A percentile compares a stretch with the other conserved stretches of the same genome.
Evolutionary conservation across 2,797 vertebrate species (phyloP).

Genomic region (Neomorphus geoffroyi): DNA sequence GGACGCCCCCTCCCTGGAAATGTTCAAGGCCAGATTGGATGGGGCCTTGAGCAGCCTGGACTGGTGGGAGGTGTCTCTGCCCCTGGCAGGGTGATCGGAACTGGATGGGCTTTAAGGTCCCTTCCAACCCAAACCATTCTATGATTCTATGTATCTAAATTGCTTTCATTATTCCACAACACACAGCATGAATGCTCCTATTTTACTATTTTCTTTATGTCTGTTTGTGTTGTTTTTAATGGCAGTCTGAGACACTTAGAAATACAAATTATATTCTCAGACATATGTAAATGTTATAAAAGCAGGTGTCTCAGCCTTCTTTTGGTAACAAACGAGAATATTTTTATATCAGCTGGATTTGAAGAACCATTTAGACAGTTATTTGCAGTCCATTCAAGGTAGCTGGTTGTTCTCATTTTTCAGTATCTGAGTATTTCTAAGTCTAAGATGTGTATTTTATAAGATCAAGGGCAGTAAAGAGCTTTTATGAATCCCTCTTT

Average conservation of each 20-base stretch:
- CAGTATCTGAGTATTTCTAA: neutral
- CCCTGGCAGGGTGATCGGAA: too few relatives aligned
- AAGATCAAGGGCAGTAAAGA: neutral
- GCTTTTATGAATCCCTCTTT: neutral
- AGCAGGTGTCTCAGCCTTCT: neutral
- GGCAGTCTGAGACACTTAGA: neutral
- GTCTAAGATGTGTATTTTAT: neutral
- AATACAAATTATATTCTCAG: neutral
- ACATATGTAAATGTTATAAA: neutral
- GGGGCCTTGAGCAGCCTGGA: too few relatives aligned
- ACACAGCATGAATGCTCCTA: neutral
- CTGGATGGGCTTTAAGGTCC: too few relatives aligned
- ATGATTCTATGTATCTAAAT: constrained; percentile 27
- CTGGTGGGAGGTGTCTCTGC: too few relatives aligned
- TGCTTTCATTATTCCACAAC: constrained; percentile 36
- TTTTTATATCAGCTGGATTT: neutral
- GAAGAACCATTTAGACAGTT: neutral
- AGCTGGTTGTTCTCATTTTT: neutral
- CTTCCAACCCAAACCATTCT: too few relatives aligned
- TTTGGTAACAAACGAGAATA: neutral
- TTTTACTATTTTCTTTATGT: neutral
- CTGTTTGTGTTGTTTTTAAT: neutral
- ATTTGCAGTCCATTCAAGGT: neutral
- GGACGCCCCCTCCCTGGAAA: too few relatives aligned
- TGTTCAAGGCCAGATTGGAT: too few relatives aligned